Conservation (phyloP, 1,140 invertebrate genomes). For the Diorhabda elongata region DNA sequence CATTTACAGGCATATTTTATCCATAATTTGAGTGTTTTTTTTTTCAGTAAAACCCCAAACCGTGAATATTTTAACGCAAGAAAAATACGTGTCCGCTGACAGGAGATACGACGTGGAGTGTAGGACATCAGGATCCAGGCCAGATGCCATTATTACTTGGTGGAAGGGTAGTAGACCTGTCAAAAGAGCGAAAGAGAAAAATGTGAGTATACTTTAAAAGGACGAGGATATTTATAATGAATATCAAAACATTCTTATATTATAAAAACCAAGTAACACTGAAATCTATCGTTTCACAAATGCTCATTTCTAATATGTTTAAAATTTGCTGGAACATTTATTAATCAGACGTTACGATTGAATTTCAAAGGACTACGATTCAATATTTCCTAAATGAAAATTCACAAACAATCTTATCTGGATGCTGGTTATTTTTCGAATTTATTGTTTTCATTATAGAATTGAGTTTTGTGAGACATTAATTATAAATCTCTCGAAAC, state of each 20-base stretch:
- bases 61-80: constrained; percentile 74
- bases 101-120: constrained; percentile 80
- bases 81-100: constrained; percentile 72
- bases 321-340: too few species aligned
- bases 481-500: neutral
- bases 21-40: constrained; percentile 12
- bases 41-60: constrained; percentile 74
- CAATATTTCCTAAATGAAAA: too few species aligned
- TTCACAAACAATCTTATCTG: too few species aligned
- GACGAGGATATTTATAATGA: neutral
- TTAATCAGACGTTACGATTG: too few species aligned
- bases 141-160: constrained; percentile 79
- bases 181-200: constrained; percentile 66
- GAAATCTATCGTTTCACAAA: too few species aligned
- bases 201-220: constrained; percentile 58
- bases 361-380: too few species aligned
- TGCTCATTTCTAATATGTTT: too few species aligned
- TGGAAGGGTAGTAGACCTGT: constrained; percentile 78
- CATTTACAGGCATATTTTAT: neutral
- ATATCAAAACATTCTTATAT: too few species aligned
- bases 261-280: too few species aligned
- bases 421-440: too few species aligned
- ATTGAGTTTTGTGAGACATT: too few species aligned
- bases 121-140: constrained; percentile 73
- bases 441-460: too few species aligned